Evolutionary conservation across 2,888 invertebrate genomes (phyloP), one percentile per base, ranked within the genome.

Genomic region (Hoplodrina ambigua): DNA sequence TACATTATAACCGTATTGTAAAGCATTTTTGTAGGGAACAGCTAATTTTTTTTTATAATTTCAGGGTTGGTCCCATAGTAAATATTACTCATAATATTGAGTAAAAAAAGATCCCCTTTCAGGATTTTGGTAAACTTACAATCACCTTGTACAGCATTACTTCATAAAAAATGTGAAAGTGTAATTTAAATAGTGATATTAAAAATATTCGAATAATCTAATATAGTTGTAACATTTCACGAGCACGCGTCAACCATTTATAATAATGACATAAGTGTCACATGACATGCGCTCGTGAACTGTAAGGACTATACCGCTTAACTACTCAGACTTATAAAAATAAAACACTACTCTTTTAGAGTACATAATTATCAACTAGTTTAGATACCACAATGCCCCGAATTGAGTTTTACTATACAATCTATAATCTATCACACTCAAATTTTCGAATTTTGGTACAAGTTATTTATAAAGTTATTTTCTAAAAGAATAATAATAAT

Each of bases 261-360:
- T 46, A 46, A 5, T 11, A 46, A 46, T 46, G 46, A 46, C 46
- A 44, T 44, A 15, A 44, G 11, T 44, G 44, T 44, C 44, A 15
- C 2, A 11, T 44, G 44, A 11, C 41, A 5, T 46, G 46, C 17
- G 5, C 46, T 46, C 17, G 46, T 46, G 46, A 46, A 46, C 17
- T 17, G 46, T 11, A 46, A 15, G 17, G 46, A 46, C 46, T 46
- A 17, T 46, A 61, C 63, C 79, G 69, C 37, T 55, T 76, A 65
- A 17, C 53, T 78, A 84, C 75, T 87, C 87, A 88, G 88, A 88
- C 87, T 87, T 88, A 83, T 67, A 80, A 79, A 83, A 84, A 81
- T 75, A 81, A 72, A 82, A 81, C 57, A 56, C 75, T 80, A 83
- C 89, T 88, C 90, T 90, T 87, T 78, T 63, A 89, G 88, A 89